Evolutionary conservation across 2,797 vertebrate genomes (phyloP), one percentile per base, ranked within the genome.

Genomic region (Brachyrhaphis roseni): DNA sequence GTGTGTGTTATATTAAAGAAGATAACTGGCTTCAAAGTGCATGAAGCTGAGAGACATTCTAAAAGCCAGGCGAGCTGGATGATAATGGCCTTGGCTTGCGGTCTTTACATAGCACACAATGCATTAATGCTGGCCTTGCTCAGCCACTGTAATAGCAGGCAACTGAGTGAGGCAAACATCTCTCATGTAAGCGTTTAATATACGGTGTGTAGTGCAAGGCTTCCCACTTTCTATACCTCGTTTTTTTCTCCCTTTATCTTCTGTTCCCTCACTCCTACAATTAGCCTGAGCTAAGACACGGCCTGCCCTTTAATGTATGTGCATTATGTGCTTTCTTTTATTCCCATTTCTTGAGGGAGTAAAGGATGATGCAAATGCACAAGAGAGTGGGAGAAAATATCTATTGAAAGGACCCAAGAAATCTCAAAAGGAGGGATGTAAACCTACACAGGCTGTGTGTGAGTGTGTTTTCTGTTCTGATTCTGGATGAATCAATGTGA

Each of bases 21-120:
- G 15, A 73, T n/a, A 87, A 72, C 78, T 74, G 71, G 78, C 84
- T 82, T 85, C 80, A 88, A 87, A 85, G 86, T 85, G 85, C 81
- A 82, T 39, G 78, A 86, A 84, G 84, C 80, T 7, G 23, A 82
- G 84, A 90, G 88, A 78, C 77, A 26, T 86, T 83, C 55, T 89
- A 82, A 90, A 88, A 92, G 90, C 83, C 8, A 43, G 73, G 68
- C 84, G 34, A 75, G 78, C 82, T 82, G 76, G 87, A 89, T 81
- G 85, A 88, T 92, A 91, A 93, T 90, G 90, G 91, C 86, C 82
- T 86, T 83, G 78, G 82, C 87, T 87, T 71, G 79, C 71, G 85
- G 84, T 88, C 90, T 91, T 93, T 87, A 90, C 86, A 89, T 86
- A 84, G 86, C 82, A 70, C 82, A 79, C 79, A 85, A 75, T 77